phyloP scores from a whole-genome alignment of 2,888 invertebrate species.

The Thymelicus acteon region DNA sequence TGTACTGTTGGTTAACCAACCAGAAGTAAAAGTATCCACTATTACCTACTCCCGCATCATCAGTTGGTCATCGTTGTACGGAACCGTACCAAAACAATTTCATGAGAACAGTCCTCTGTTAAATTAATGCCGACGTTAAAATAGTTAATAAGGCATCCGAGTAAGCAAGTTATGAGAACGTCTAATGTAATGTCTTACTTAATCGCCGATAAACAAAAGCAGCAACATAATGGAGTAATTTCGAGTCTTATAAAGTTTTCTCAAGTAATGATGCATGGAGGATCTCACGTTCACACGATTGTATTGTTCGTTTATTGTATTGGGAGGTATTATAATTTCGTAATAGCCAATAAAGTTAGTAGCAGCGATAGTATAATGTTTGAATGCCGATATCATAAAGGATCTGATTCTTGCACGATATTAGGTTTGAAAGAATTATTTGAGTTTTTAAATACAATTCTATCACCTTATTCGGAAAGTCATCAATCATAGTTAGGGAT shows the following conservation, averaged over 20 bases:
- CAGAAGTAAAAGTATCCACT: no score
- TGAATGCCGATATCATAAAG: no score
- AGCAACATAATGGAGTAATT: constrained; percentile 29
- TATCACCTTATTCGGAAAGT: no score
- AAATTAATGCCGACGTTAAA: constrained; percentile 23
- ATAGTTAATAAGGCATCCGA: constrained; percentile 26
- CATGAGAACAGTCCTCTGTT: background rate
- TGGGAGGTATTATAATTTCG: constrained; percentile 24
- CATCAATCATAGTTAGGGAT: no score
- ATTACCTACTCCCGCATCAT: no score
- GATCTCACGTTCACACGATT: constrained; percentile 30
- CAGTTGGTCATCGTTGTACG: no score
- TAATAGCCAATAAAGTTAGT: constrained; percentile 1
- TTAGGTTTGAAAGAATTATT: no score
- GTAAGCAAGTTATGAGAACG: constrained; percentile 29
- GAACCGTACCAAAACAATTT: background rate
- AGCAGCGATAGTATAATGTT: constrained; percentile 36
- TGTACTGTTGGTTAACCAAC: no score
- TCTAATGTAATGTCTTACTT: constrained; percentile 26
- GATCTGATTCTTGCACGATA: no score
- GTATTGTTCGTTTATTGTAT: constrained; percentile 22
- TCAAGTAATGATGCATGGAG: constrained; percentile 25
- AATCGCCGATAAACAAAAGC: constrained; percentile 34
- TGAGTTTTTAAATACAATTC: no score
- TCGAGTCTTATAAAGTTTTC: constrained; percentile 28